Evolutionary conservation across 2,888 invertebrate species (phyloP).

Genomic region (Catocala fraxini): DNA sequence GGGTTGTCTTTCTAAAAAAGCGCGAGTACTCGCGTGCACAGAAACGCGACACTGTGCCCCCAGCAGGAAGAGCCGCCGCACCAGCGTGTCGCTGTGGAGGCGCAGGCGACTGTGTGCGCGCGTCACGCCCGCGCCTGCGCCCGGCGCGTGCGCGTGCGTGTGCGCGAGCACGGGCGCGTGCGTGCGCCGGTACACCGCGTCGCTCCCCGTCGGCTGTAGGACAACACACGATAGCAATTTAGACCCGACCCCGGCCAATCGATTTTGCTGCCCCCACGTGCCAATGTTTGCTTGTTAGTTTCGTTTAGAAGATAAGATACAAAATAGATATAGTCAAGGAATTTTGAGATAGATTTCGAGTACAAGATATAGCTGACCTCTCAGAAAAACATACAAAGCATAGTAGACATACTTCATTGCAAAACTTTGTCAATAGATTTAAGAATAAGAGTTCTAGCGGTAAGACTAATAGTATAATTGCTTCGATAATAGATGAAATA

Average conservation of each 20-base stretch:
- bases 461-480: no score
- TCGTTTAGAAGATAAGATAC: background rate
- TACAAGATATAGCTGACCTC: background rate
- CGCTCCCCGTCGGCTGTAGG: conserved; percentile 54
- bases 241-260: conserved; percentile 63
- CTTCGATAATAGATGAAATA: background rate
- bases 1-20: conserved; percentile 33
- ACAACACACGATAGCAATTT: conserved; percentile 53
- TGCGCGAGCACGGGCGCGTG: conserved; percentile 48
- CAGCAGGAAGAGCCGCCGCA: conserved; percentile 48
- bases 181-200: conserved; percentile 46
- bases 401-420: background rate
- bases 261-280: conserved; percentile 38
- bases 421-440: background rate
- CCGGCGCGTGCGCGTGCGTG: conserved; percentile 55
- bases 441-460: background rate
- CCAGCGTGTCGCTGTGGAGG: conserved; percentile 70
- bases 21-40: conserved; percentile 18
- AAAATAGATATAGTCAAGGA: background rate
- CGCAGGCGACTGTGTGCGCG: conserved; percentile 61
- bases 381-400: background rate
- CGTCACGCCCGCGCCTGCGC: conserved; percentile 33
- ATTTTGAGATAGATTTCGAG: background rate
- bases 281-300: conserved; percentile 2
- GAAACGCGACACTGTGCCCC: conserved; percentile 41